Percentiles rank a stretch among this genome's conserved stretches.
Conservation (phyloP, 1,140 invertebrate genomes). For the Conus ventricosus region DNA sequence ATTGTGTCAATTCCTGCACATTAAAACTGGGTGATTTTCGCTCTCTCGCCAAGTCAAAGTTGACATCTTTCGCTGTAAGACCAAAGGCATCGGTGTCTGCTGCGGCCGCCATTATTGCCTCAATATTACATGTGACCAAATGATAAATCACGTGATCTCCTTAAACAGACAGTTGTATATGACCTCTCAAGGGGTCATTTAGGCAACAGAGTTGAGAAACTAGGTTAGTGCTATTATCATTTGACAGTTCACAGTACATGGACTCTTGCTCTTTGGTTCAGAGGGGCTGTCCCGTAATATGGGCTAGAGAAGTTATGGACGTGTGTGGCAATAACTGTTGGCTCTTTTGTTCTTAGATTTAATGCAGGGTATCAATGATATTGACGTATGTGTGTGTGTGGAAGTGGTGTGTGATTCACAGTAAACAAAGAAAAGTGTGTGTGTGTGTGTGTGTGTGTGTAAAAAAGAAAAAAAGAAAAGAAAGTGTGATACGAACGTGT, state of each 20-base stretch:
- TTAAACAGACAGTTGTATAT: not conserved
- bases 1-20: slow-evolving; percentile 84
- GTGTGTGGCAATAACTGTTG: no score
- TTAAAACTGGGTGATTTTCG: slow-evolving; percentile 86
- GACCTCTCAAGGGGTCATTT: not conserved
- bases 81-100: slow-evolving; percentile 33
- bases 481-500: no score
- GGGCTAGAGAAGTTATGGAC: no score
- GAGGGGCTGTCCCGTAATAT: not conserved
- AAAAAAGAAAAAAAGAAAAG: no score
- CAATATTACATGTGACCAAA: not conserved
- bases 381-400: no score
- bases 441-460: no score
- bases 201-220: not conserved
- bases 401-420: not conserved
- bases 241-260: not conserved
- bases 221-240: not conserved
- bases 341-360: no score
- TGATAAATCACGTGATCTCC: slow-evolving; percentile 1
- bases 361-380: no score
- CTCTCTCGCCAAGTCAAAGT: slow-evolving; percentile 85
- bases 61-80: slow-evolving; percentile 45
- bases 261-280: not conserved
- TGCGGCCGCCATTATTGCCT: slow-evolving; percentile 46
- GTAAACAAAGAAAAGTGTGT: no score